Evolutionary conservation across 2,888 invertebrate species (phyloP).

Genomic region (Drosophila maculinotata): DNA sequence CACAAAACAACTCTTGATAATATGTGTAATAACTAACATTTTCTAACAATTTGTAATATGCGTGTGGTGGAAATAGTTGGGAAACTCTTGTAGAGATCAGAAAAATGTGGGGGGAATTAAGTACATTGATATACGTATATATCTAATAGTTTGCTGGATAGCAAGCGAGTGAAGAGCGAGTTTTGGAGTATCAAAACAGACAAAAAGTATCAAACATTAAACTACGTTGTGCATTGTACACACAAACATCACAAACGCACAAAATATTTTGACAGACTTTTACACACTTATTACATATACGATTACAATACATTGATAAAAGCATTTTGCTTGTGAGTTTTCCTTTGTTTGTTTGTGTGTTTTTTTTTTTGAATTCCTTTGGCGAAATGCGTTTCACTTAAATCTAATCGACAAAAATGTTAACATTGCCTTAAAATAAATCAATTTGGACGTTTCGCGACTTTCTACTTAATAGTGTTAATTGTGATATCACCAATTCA

Average conservation of each 20-base stretch:
- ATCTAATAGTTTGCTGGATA: slow-evolving; percentile 9
- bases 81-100: slow-evolving; percentile 60
- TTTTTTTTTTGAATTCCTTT: slow-evolving; percentile 68
- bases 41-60: slow-evolving; percentile 25
- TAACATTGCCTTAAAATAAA: slow-evolving; percentile 66
- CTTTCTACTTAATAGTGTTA: slow-evolving; percentile 45
- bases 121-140: slow-evolving; percentile 43
- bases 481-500: slow-evolving; percentile 74
- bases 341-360: slow-evolving; percentile 39
- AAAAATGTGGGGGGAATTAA: slow-evolving; percentile 49
- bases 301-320: slow-evolving; percentile 40
- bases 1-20: slow-evolving; percentile 22
- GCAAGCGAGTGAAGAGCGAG: slow-evolving; percentile 59
- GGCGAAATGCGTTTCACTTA: slow-evolving; percentile 70
- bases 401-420: slow-evolving; percentile 55
- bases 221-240: slow-evolving; percentile 50
- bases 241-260: slow-evolving; percentile 17
- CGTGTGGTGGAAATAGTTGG: slow-evolving; percentile 14
- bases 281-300: slow-evolving; percentile 46
- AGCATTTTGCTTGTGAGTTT: slow-evolving; percentile 58
- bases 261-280: slow-evolving; percentile 55
- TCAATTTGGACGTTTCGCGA: slow-evolving; percentile 72
- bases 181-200: slow-evolving; percentile 72
- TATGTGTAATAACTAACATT: slow-evolving; percentile 26
- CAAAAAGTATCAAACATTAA: slow-evolving; percentile 57